Evolutionary conservation across 30 jellyfish, hydroid and myxozoan species (phyloP).

Genomic region (Pelagia noctiluca): DNA sequence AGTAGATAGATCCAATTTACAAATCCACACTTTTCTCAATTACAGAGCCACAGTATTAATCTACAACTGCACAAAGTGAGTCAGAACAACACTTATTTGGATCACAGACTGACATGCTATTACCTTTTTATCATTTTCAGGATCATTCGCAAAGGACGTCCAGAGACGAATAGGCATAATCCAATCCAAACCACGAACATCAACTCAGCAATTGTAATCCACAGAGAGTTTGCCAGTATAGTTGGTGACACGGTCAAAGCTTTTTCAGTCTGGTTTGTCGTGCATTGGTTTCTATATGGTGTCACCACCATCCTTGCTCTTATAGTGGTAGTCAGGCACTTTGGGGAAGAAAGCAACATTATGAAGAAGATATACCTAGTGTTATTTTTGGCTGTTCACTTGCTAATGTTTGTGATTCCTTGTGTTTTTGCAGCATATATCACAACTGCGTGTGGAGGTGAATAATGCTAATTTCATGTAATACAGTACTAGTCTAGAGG

Average conservation of each 20-base stretch:
- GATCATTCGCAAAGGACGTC: conserved; percentile 77
- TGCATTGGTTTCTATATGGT: conserved; percentile 82
- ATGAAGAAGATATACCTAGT: conserved; percentile 66
- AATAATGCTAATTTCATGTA: too few species aligned
- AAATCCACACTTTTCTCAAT: too few species aligned
- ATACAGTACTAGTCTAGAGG: too few species aligned
- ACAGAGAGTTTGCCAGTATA: conserved; percentile 64
- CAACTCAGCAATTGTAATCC: conserved; percentile 61
- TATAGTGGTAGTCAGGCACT: conserved; percentile 60
- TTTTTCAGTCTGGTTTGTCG: conserved; percentile 75
- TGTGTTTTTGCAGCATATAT: conserved; percentile 87
- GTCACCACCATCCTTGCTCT: conserved; percentile 73
- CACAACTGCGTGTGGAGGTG: conserved; percentile 79
- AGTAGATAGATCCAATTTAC: too few species aligned
- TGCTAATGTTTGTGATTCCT: conserved; percentile 75
- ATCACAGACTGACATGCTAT: background rate
- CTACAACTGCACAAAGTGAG: too few species aligned
- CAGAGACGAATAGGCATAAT: conserved; percentile 47
- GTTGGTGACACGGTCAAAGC: conserved; percentile 74
- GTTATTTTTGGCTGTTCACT: conserved; percentile 54
- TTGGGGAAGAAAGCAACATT: conserved; percentile 52
- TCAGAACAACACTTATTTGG: background rate
- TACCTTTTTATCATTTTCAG: conserved; percentile 12
- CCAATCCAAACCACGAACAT: conserved; percentile 20
- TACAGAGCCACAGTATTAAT: too few species aligned